Percentiles rank a stretch among this genome's conserved stretches.
Conservation (phyloP, 2,888 invertebrate genomes). For the Xanthorhoe spadicearia region DNA sequence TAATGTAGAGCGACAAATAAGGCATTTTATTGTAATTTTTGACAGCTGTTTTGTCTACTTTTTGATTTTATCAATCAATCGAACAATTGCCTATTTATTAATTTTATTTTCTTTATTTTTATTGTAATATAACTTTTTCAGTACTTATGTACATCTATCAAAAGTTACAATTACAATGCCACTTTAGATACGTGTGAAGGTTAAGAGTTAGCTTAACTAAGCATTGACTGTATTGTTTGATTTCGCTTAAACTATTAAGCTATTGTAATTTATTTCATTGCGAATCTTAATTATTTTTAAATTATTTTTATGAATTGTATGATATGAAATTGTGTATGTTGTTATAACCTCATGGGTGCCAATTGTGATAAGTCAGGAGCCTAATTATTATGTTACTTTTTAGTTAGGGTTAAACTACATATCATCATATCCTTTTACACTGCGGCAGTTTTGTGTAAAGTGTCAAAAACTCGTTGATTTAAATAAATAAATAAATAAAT, state of each 20-base stretch:
- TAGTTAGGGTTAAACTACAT: conserved; percentile 48
- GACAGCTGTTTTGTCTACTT: background rate
- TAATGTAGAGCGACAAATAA: background rate
- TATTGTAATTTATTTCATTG: conserved; percentile 69
- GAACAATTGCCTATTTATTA: background rate
- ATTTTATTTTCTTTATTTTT: conserved; percentile 1
- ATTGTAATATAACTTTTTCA: background rate
- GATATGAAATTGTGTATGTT: conserved; percentile 48
- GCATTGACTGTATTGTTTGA: conserved; percentile 30
- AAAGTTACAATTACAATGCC: background rate
- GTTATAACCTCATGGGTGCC: conserved; percentile 79
- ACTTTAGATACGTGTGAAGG: background rate
- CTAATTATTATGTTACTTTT: conserved; percentile 65
- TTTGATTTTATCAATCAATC: background rate
- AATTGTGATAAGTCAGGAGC: conserved; percentile 83
- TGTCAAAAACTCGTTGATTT: background rate
- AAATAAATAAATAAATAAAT: no score
- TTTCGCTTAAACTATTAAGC: conserved; percentile 51
- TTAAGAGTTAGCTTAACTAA: conserved; percentile 12
- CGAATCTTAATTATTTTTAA: conserved; percentile 66
- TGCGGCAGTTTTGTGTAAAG: background rate
- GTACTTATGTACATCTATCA: background rate
- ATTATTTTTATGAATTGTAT: conserved; percentile 61
- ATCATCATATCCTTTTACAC: conserved; percentile 4
- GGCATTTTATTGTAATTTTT: background rate